Base-by-base conservation (phyloP, 2,888 invertebrate species). In the Junonia oenone region DNA sequence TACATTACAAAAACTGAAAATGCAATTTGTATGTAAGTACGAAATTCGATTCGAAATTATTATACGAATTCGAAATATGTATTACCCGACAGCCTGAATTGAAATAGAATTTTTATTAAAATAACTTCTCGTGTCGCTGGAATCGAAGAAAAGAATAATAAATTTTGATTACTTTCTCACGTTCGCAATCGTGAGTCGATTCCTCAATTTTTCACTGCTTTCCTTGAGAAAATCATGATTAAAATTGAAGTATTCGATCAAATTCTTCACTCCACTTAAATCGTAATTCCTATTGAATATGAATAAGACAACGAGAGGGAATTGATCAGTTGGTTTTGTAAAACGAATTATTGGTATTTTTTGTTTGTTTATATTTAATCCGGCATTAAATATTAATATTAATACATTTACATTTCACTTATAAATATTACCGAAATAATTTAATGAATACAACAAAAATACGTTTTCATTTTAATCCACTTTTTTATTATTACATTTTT, bases 161-260 rank as follows among this genome's bases (percentile, higher is more conserved):
- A 81, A 86, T 85, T 85, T 85, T 83, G 84, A 86, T 88, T 87
- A 87, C 83, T 77, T 83, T 85, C 81, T 82, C 85, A 82, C 84
- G 85, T 85, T 80, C 83, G 76, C 78, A 73, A 71, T 75, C 85
- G 84, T 88, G 86, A 85, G 82, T 82, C 75, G 86, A 80, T 86
- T 85, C 71, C 75, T 76, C 76, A 83, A 85, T 83, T 82, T 79
- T 78, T 78, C 73, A 75, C 66, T 73, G 68, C 72, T 70, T 75
- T 75, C 75, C 73, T 71, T 65, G 74, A 70, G 71, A 76, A 76
- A 81, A 74, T 77, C 73, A 76, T 80, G 81, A 81, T 82, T 79
- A 83, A 84, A 84, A 76, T 80, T 75, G 70, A 75, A 78, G 76
- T 75, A 73, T 73, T 74, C 75, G 74, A 61, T 63, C 62, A 56